These are phyloP conservation scores for Chauna torquata DNA, from an alignment of 2,113 vertebrate genomes.

Conservation along the genomic window DNA sequence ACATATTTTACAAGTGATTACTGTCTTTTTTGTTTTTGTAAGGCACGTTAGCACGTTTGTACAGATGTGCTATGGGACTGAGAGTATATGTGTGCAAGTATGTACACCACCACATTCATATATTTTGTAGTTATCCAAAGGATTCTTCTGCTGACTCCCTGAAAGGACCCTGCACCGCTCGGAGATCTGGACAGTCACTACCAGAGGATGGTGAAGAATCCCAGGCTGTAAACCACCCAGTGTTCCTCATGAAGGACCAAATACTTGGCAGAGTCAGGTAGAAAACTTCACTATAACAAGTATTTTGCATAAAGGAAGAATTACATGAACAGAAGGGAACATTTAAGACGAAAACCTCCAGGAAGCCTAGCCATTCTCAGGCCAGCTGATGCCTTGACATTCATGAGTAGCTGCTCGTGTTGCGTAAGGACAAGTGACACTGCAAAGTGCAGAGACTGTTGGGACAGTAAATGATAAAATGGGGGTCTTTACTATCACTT, in stretches of 20 bases:
- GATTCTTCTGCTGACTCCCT: neutral
- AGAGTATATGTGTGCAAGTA: neutral
- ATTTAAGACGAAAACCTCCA: neutral
- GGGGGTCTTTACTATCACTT: neutral
- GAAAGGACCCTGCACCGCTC: neutral
- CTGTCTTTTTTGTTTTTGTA: neutral
- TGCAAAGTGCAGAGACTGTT: neutral
- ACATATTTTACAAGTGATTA: neutral
- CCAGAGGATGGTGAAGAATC: neutral
- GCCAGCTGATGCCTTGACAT: neutral
- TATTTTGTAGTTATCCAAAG: neutral
- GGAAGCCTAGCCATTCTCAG: neutral
- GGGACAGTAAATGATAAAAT: neutral
- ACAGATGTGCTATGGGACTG: no score
- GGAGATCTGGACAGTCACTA: neutral
- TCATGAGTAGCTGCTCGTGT: neutral
- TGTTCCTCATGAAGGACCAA: neutral
- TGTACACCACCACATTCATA: neutral
- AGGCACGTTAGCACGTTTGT: accelerated
- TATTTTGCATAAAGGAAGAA: neutral
- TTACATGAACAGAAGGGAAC: neutral
- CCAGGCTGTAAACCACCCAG: neutral
- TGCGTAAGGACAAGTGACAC: neutral
- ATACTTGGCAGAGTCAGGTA: neutral
- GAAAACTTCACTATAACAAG: neutral